These are phyloP conservation scores for Enhydra lutris DNA, from an alignment of 2,113 vertebrate species.

Conservation along the genomic window DNA sequence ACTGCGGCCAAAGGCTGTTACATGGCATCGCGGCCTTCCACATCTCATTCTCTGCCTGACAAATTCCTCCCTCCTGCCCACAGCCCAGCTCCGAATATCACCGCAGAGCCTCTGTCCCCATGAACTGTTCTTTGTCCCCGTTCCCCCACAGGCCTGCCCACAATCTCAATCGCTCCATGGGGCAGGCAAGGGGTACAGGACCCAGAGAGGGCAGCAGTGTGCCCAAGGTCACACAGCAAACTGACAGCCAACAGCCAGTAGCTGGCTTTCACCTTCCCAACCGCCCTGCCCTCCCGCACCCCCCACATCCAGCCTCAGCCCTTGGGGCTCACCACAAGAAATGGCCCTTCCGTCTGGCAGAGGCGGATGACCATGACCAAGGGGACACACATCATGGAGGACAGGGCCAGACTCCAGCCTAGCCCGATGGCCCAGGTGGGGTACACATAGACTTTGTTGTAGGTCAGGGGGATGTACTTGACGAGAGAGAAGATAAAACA, in stretches of 20 bases:
- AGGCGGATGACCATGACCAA: slow-evolving; percentile 95
- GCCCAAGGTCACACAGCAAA: not conserved
- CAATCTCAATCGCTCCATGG: accelerated
- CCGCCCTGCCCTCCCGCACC: accelerated
- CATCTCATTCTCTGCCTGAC: too few species aligned
- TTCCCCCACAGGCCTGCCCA: not conserved
- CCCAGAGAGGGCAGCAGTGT: not conserved
- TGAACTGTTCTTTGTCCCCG: accelerated
- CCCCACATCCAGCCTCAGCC: accelerated
- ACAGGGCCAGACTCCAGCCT: slow-evolving; percentile 94
- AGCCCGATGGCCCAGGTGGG: slow-evolving; percentile 96
- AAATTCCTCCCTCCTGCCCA: not conserved
- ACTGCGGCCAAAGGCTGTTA: not conserved
- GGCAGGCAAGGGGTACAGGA: not conserved
- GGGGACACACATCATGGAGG: slow-evolving; percentile 98
- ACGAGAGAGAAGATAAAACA: slow-evolving; percentile 98
- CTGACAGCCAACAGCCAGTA: accelerated
- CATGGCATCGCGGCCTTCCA: not conserved
- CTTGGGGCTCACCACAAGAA: slow-evolving; percentile 90
- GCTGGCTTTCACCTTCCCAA: not conserved
- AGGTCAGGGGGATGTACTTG: slow-evolving; percentile 96
- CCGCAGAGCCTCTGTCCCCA: not conserved
- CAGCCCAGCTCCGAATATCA: not conserved
- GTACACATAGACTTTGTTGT: slow-evolving; percentile 96
- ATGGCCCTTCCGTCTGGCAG: slow-evolving; percentile 91